Percentiles rank a stretch among this genome's conserved stretches.
These are phyloP conservation scores for Poeciliopsis occidentalis DNA, from an alignment of 2,113 vertebrate species.

Conservation along the genomic window DNA sequence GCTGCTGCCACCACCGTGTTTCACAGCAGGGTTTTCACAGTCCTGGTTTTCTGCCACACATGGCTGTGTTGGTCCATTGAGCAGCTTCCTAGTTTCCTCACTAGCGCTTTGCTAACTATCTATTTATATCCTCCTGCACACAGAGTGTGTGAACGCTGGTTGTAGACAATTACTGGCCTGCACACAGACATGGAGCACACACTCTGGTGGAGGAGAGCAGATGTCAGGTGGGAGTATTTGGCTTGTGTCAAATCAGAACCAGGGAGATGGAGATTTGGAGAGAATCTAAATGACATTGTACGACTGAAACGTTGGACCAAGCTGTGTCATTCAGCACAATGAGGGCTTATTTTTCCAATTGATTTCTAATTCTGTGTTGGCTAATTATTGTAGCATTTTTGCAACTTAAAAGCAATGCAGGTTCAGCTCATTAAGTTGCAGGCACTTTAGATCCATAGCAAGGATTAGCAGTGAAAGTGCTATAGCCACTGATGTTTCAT, in stretches of 20 bases:
- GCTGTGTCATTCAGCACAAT: too few relatives aligned
- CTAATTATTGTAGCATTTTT: too few relatives aligned
- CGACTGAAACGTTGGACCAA: not conserved
- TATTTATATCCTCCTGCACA: slow-evolving; percentile 18
- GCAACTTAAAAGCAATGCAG: too few relatives aligned
- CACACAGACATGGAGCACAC: slow-evolving; percentile 8
- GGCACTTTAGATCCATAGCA: too few relatives aligned
- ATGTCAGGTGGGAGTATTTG: slow-evolving; percentile 59
- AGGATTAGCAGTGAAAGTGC: too few relatives aligned
- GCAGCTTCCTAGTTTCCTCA: slow-evolving; percentile 33
- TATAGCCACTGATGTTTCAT: too few relatives aligned
- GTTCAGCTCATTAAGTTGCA: too few relatives aligned
- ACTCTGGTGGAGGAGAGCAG: slow-evolving; percentile 39
- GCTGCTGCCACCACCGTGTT: not conserved
- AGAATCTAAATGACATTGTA: slow-evolving; percentile 4
- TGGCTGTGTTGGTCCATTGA: slow-evolving; percentile 33
- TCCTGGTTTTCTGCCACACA: not conserved
- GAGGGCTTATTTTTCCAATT: not conserved
- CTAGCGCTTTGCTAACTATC: slow-evolving; percentile 37
- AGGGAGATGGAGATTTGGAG: not conserved
- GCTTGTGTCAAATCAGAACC: slow-evolving; percentile 26
- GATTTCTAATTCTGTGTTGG: too few relatives aligned
- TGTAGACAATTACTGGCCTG: slow-evolving; percentile 30
- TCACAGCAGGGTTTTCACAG: not conserved
- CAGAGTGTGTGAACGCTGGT: slow-evolving; percentile 8